Percentiles rank a stretch among this genome's conserved stretches.
phyloP scores from a whole-genome alignment of 2,888 invertebrate species.

The Ligdia adustata region DNA sequence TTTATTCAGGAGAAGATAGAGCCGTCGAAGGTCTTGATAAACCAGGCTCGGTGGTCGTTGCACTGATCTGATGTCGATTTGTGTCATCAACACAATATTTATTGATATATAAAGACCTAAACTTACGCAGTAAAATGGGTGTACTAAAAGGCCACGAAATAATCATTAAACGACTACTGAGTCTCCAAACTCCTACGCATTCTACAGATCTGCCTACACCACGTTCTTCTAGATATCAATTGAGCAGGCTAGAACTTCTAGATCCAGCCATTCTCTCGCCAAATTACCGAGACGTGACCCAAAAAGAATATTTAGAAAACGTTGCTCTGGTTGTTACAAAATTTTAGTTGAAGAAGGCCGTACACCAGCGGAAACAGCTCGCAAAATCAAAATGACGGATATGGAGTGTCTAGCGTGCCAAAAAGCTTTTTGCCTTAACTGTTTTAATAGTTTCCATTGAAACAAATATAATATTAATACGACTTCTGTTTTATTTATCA shows the following conservation, averaged over 20 bases:
- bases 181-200: not conserved
- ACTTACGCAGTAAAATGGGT: not conserved
- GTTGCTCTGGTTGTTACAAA: conserved; percentile 19
- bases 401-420: not conserved
- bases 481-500: no score
- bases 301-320: conserved; percentile 13
- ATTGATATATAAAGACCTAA: conserved; percentile 18
- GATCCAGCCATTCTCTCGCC: not conserved
- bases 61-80: conserved; percentile 13
- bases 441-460: no score
- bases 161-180: not conserved
- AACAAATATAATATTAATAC: no score
- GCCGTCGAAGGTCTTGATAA: conserved; percentile 16
- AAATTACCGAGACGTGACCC: conserved; percentile 15
- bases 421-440: conserved; percentile 8
- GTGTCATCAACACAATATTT: conserved; percentile 24
- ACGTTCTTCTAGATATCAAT: not conserved
- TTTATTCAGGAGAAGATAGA: conserved; percentile 26
- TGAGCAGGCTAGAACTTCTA: no score
- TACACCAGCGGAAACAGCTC: not conserved
- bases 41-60: conserved; percentile 23
- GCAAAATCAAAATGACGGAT: not conserved
- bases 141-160: not conserved
- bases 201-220: not conserved
- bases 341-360: conserved; percentile 14